These are phyloP conservation scores for Oophaga pumilio DNA, from an alignment of 2,113 vertebrate genomes.

Conservation along the genomic window DNA sequence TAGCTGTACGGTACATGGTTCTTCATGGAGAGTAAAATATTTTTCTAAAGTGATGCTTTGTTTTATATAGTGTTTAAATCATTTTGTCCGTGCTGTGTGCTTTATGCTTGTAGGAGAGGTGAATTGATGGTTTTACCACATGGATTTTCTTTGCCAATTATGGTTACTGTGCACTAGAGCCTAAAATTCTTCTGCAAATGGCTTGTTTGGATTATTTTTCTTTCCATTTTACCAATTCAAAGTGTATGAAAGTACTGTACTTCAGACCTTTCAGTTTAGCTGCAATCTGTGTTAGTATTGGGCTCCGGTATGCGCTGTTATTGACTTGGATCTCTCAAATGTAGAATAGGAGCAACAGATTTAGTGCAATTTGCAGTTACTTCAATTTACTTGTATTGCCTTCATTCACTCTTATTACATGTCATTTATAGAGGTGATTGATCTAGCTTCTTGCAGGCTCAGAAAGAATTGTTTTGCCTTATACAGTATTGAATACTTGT, in stretches of 20 bases:
- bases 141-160: conserved; percentile 22
- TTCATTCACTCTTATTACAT: background rate
- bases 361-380: background rate
- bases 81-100: background rate
- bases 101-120: background rate
- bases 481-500: background rate
- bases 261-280: background rate
- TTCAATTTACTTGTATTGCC: background rate
- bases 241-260: background rate
- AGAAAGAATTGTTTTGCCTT: background rate
- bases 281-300: background rate
- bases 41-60: no score
- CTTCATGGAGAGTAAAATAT: no score
- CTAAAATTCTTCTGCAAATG: conserved; percentile 22
- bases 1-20: no score
- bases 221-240: background rate
- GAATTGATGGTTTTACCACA: background rate
- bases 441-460: background rate
- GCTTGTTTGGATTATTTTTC: background rate
- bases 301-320: background rate
- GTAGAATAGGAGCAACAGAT: background rate
- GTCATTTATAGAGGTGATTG: background rate
- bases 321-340: background rate
- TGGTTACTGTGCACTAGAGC: conserved; percentile 6
- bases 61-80: no score